A percentile compares a stretch with the other conserved stretches of the same genome.
Evolutionary conservation across 2,888 invertebrate genomes (phyloP).

Genomic region (Idaea dimidiata): DNA sequence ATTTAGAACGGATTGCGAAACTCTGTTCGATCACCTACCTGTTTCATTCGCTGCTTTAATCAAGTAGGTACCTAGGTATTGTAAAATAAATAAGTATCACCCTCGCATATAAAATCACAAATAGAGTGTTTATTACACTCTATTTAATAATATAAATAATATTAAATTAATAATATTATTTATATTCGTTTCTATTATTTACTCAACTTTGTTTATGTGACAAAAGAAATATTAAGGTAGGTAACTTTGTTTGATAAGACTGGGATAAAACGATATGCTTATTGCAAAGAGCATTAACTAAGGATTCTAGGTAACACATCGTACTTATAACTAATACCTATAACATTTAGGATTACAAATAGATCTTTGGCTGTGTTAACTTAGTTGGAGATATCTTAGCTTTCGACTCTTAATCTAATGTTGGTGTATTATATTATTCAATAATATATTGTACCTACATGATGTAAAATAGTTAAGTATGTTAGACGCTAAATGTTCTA

Average conservation of each 20-base stretch:
- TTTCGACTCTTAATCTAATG: too few relatives aligned
- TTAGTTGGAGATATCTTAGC: too few relatives aligned
- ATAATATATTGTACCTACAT: too few relatives aligned
- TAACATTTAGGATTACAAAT: not conserved
- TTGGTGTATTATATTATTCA: too few relatives aligned
- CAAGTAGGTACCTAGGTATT: not conserved
- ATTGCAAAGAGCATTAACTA: not conserved
- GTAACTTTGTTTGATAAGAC: not conserved
- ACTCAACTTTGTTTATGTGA: not conserved
- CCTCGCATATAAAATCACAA: too few relatives aligned
- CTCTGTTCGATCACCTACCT: not conserved
- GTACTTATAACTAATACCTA: not conserved
- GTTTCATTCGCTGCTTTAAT: not conserved
- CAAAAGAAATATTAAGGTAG: not conserved
- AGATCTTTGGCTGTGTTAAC: not conserved
- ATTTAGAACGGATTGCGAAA: conserved; percentile 48
- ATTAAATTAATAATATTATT: not conserved
- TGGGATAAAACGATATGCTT: not conserved
- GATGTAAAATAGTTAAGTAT: too few relatives aligned
- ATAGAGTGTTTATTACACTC: too few relatives aligned
- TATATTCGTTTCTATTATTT: not conserved
- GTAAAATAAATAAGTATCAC: not conserved
- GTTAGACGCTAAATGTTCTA: too few relatives aligned
- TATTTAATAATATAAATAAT: too few relatives aligned
- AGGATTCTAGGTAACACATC: not conserved